These are phyloP conservation scores for Oxyteleia sp. DNA, from an alignment of 2,888 invertebrate genomes.

Conservation along the genomic window DNA sequence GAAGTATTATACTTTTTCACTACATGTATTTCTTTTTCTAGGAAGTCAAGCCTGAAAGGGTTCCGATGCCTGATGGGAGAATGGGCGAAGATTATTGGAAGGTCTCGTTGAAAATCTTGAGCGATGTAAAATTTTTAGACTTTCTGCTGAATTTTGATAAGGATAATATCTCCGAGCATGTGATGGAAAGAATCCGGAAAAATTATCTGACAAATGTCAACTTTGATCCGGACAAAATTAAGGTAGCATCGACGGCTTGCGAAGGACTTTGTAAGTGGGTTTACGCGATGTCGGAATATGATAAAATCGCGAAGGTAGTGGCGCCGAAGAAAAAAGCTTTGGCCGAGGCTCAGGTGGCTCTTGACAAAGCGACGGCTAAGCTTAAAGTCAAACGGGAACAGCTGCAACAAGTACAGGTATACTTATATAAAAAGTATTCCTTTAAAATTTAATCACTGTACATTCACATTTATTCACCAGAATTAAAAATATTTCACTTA, in stretches of 20 bases:
- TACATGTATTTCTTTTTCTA: too few relatives aligned
- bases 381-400: slow-evolving; percentile 93
- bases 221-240: slow-evolving; percentile 97
- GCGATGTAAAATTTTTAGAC: slow-evolving; percentile 97
- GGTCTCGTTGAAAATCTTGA: slow-evolving; percentile 94
- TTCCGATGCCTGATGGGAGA: slow-evolving; percentile 94
- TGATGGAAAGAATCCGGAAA: slow-evolving; percentile 94
- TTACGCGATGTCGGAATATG: slow-evolving; percentile 97
- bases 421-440: neutral
- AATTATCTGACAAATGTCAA: slow-evolving; percentile 94
- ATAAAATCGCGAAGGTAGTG: slow-evolving; percentile 96
- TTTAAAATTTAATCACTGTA: slow-evolving; percentile 7
- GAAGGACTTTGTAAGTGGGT: slow-evolving; percentile 98
- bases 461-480: too few relatives aligned
- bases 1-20: neutral
- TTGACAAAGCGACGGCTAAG: slow-evolving; percentile 92
- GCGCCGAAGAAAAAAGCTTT: slow-evolving; percentile 98
- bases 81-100: slow-evolving; percentile 98
- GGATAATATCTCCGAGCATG: slow-evolving; percentile 95
- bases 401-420: slow-evolving; percentile 90
- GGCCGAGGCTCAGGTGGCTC: slow-evolving; percentile 94
- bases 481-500: too few relatives aligned
- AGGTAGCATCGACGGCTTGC: slow-evolving; percentile 95
- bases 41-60: slow-evolving; percentile 95
- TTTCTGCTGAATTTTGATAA: slow-evolving; percentile 95